Percentiles rank a stretch among this genome's conserved stretches.
Evolutionary conservation across 2,113 vertebrate genomes (phyloP).

Genomic region (Nothoprocta pentlandii): DNA sequence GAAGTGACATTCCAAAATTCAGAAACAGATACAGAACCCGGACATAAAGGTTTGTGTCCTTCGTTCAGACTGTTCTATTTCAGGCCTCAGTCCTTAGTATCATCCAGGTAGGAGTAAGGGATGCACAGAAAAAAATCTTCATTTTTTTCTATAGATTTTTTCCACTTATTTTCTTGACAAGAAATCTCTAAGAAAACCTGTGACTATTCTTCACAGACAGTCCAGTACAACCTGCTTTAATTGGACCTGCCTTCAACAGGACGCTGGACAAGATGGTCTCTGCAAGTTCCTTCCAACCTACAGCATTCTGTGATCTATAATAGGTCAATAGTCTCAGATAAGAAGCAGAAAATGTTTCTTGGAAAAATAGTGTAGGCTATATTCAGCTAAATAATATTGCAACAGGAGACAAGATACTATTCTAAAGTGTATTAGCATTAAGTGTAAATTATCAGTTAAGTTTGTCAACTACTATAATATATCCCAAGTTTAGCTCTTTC

Average conservation of each 20-base stretch:
- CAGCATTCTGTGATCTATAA: not conserved
- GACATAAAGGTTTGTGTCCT: not conserved
- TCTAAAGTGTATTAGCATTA: not conserved
- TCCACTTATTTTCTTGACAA: not conserved
- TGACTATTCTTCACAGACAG: not conserved
- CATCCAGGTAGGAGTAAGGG: not conserved
- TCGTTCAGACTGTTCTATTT: not conserved
- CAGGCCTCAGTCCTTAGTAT: not conserved
- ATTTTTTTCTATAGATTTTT: not conserved
- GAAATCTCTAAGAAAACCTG: not conserved
- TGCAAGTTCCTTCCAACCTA: not conserved
- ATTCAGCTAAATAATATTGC: not conserved
- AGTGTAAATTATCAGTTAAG: not conserved
- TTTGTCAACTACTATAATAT: not conserved
- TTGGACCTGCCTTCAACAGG: not conserved
- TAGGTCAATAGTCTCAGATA: not conserved
- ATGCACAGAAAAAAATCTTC: not conserved
- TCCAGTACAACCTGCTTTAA: not conserved
- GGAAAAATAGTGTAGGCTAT: not conserved
- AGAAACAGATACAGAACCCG: not conserved
- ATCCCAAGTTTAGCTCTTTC: not conserved
- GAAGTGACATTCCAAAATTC: not conserved
- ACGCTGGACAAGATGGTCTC: not conserved
- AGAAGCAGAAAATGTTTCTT: not conserved
- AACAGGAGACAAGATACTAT: not conserved